phyloP scores from a whole-genome alignment of 2,888 invertebrate genomes.

The Zhengitettix transpicula region DNA sequence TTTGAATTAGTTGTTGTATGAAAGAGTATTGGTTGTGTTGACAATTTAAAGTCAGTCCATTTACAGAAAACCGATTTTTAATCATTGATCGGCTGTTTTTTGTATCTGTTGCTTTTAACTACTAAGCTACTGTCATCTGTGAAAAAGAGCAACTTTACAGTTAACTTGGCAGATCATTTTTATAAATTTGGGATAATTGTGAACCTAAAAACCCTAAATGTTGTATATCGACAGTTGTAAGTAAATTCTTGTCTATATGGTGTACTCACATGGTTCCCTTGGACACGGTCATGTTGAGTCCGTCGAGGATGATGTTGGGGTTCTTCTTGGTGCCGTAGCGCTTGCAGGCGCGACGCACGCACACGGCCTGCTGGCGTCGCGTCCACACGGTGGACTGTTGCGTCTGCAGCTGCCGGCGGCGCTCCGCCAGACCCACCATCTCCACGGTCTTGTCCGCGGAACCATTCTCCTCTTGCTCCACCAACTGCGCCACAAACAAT shows the following conservation, averaged over 20 bases:
- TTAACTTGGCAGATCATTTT: too few relatives aligned
- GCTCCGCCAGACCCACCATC: background rate
- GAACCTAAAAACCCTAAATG: too few relatives aligned
- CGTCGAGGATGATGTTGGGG: slow-evolving; percentile 68
- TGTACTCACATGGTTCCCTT: slow-evolving; percentile 69
- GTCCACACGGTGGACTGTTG: slow-evolving; percentile 55
- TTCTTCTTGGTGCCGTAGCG: slow-evolving; percentile 64
- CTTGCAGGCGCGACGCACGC: slow-evolving; percentile 68
- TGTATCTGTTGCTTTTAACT: too few relatives aligned
- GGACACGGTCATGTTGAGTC: slow-evolving; percentile 81
- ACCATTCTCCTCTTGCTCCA: background rate
- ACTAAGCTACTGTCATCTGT: too few relatives aligned
- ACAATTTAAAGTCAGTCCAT: too few relatives aligned
- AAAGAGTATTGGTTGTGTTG: too few relatives aligned
- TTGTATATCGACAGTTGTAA: background rate
- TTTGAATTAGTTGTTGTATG: too few relatives aligned
- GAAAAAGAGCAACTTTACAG: too few relatives aligned
- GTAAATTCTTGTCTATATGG: background rate
- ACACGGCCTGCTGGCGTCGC: slow-evolving; percentile 64
- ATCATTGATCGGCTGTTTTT: too few relatives aligned
- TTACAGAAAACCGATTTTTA: too few relatives aligned
- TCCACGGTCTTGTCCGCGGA: background rate
- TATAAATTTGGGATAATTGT: too few relatives aligned
- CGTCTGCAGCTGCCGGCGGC: slow-evolving; percentile 11
- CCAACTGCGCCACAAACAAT: too few relatives aligned